A percentile compares a stretch with the other conserved stretches of the same genome.
phyloP scores from a whole-genome alignment of 1,140 invertebrate species.

The Neotoxoptera formosana region DNA sequence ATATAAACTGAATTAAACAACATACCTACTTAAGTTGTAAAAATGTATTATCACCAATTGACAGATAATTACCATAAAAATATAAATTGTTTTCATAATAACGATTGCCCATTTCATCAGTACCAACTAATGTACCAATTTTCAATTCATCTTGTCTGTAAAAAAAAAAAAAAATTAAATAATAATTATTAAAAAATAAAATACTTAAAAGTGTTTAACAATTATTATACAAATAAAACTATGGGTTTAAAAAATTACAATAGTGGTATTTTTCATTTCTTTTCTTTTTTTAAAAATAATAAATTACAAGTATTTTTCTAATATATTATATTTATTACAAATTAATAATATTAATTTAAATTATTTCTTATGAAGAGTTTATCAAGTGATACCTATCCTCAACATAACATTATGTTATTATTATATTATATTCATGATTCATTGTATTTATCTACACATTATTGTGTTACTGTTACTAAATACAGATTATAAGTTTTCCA shows the following conservation, averaged over 20 bases:
- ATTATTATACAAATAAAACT: conserved; percentile 54
- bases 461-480: no score
- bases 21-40: background rate
- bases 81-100: conserved; percentile 93
- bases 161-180: conserved; percentile 55
- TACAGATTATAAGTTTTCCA: background rate
- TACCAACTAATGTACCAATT: conserved; percentile 85
- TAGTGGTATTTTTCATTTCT: background rate
- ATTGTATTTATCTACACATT: background rate
- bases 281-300: background rate
- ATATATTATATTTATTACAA: background rate
- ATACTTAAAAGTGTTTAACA: conserved; percentile 60
- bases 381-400: no score
- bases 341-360: background rate
- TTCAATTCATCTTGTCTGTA: conserved; percentile 87
- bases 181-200: background rate
- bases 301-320: background rate
- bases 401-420: background rate
- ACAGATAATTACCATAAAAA: conserved; percentile 76
- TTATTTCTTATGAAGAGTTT: background rate
- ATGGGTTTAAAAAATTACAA: background rate
- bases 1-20: conserved; percentile 60
- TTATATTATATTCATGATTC: background rate
- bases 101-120: conserved; percentile 94
- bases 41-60: conserved; percentile 7